Evolutionary conservation across 2,888 invertebrate genomes (phyloP).

Genomic region (Carterocephalus palaemon): DNA sequence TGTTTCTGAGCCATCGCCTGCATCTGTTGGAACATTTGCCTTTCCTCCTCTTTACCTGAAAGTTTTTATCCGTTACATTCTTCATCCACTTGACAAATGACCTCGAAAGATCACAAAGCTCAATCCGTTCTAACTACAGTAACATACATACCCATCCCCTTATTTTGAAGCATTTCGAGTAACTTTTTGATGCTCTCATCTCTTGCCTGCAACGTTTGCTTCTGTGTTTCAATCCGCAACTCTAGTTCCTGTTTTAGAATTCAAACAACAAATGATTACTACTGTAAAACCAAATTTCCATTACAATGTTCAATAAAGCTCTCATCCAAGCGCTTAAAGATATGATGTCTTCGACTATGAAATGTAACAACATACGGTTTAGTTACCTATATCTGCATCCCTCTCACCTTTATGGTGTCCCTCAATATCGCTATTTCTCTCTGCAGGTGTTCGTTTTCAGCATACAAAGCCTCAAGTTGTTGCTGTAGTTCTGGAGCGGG

Average conservation of each 20-base stretch:
- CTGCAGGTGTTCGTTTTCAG: constrained; percentile 96
- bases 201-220: constrained; percentile 96
- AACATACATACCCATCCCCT: constrained; percentile 96
- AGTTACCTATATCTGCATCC: constrained; percentile 3
- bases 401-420: constrained; percentile 91
- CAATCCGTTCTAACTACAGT: no score
- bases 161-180: constrained; percentile 98
- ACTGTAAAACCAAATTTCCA: no score
- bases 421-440: constrained; percentile 94
- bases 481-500: constrained; percentile 95
- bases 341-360: no score
- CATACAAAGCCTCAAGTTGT: constrained; percentile 94
- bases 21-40: constrained; percentile 98
- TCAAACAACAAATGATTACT: constrained; percentile 14
- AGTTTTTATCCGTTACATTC: constrained; percentile 42
- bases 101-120: no score
- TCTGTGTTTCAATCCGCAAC: constrained; percentile 97
- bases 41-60: constrained; percentile 96
- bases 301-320: no score
- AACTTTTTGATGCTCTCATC: constrained; percentile 99
- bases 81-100: constrained; percentile 5
- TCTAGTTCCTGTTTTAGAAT: constrained; percentile 88
- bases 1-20: constrained; percentile 98
- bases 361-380: no score
- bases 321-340: no score